These are phyloP conservation scores for Phoxinus dragarum DNA, from an alignment of 2,797 vertebrate species.

Conservation along the genomic window DNA sequence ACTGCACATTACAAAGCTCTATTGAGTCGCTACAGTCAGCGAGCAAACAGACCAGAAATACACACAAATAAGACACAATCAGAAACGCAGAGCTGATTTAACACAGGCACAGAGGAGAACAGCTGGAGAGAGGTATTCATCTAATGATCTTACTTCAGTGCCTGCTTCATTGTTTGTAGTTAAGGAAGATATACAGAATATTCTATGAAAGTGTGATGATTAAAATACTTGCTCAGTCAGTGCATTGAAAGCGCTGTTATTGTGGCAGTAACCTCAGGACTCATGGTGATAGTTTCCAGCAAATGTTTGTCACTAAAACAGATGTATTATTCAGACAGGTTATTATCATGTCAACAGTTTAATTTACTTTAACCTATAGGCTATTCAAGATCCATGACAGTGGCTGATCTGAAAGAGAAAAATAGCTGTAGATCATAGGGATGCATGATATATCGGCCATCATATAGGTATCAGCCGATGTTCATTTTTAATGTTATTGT, in stretches of 20 bases:
- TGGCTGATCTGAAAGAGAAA: not conserved
- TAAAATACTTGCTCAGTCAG: not conserved
- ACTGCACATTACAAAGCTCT: constrained; percentile 13
- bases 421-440: not conserved
- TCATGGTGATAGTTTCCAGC: not conserved
- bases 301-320: not conserved
- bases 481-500: too few relatives aligned
- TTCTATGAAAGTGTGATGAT: not conserved
- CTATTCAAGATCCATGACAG: not conserved
- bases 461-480: too few relatives aligned
- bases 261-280: not conserved
- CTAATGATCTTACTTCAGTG: not conserved
- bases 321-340: not conserved
- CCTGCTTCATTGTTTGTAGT: not conserved
- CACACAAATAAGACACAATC: not conserved
- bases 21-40: not conserved
- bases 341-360: not conserved
- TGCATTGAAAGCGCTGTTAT: not conserved
- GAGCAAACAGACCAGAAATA: constrained; percentile 15
- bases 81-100: constrained; percentile 7
- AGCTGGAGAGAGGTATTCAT: constrained; percentile 1
- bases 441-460: too few relatives aligned
- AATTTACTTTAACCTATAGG: not conserved
- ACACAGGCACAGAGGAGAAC: constrained; percentile 3
- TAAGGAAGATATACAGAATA: not conserved